phyloP scores from a whole-genome alignment of 1,140 invertebrate species.

The Popillia japonica region DNA sequence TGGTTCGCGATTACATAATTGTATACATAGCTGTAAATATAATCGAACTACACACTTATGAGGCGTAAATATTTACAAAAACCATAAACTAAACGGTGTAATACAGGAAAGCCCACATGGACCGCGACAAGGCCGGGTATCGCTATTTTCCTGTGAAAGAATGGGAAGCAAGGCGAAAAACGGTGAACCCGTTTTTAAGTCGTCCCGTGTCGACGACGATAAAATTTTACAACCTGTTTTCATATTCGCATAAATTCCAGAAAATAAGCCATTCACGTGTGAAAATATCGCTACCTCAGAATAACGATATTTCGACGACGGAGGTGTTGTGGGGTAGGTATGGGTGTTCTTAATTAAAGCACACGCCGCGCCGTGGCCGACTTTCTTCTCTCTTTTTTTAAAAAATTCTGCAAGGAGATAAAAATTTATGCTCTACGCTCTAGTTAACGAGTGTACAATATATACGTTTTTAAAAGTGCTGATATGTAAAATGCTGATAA shows the following conservation, averaged over 20 bases:
- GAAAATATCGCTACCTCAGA: conserved; percentile 31
- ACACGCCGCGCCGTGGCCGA: background rate
- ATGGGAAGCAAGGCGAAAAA: conserved; percentile 11
- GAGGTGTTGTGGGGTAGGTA: background rate
- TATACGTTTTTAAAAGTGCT: conserved; percentile 21
- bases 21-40: no score
- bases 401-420: background rate
- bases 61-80: conserved; percentile 23
- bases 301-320: conserved; percentile 5
- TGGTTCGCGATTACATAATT: no score
- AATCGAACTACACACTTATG: background rate
- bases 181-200: conserved; percentile 25
- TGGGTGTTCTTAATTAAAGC: conserved; percentile 28
- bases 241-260: conserved; percentile 33
- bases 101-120: background rate
- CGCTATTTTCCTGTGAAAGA: background rate
- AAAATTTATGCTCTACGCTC: conserved; percentile 24
- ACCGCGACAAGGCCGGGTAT: background rate
- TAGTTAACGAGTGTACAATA: background rate
- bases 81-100: conserved; percentile 6
- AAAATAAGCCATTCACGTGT: conserved; percentile 31
- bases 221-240: conserved; percentile 33
- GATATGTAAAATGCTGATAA: conserved; percentile 20
- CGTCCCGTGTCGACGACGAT: conserved; percentile 32
- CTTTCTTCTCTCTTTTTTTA: background rate